Evolutionary conservation across 2,797 vertebrate genomes (phyloP).

Genomic region (Periparus ater): DNA sequence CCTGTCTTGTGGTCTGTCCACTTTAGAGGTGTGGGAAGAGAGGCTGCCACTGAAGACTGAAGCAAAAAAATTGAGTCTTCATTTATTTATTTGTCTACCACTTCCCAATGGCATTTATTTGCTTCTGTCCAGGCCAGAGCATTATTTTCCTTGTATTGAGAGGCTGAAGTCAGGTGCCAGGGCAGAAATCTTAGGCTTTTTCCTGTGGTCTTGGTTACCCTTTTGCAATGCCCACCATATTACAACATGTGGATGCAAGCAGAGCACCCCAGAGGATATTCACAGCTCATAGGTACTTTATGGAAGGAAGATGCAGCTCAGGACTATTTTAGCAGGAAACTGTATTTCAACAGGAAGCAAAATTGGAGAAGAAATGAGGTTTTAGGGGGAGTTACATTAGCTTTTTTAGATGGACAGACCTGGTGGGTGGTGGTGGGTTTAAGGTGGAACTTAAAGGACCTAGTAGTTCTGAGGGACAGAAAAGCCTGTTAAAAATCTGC

Average conservation of each 20-base stretch:
- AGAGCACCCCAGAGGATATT: background rate
- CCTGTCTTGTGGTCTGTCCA: background rate
- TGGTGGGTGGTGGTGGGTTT: background rate
- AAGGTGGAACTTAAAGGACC: background rate
- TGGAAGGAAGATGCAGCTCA: background rate
- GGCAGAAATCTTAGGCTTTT: background rate
- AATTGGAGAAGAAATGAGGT: background rate
- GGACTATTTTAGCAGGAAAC: background rate
- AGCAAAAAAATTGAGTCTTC: background rate
- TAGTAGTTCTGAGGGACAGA: background rate
- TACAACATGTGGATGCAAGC: fast-evolving
- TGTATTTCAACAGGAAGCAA: background rate
- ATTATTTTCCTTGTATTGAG: background rate
- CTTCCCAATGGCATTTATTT: background rate
- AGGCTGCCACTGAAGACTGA: background rate
- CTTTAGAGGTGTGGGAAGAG: background rate
- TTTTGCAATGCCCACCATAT: background rate
- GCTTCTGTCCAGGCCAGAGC: background rate
- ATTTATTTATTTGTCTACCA: background rate
- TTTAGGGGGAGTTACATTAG: background rate
- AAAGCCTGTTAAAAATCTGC: background rate
- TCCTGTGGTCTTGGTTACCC: background rate
- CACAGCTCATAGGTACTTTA: background rate
- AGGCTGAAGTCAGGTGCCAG: background rate
- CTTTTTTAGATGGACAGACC: background rate